Evolutionary conservation across 1,140 invertebrate species (phyloP), one percentile per base, ranked within the genome.

Genomic region (Trypoxylus dichotomus): DNA sequence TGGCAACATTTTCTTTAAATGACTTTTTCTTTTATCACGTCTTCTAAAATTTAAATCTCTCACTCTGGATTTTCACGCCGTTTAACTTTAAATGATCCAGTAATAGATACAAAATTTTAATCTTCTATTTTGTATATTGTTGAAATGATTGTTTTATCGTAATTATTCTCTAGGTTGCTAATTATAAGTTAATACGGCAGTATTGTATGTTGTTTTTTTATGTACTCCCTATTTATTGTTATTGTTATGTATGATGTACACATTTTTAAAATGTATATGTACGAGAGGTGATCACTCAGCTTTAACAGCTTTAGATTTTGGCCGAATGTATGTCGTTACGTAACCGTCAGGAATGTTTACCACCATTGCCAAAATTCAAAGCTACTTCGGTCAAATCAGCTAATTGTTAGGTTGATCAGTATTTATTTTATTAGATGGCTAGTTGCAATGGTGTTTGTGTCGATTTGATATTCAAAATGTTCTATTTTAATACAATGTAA

Each of bases 401-500:
- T 15, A 15, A 19, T 19, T 13, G 43, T 13, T 19, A n/a, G 47
- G 19, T 54, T 54, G 13, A 15, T 54, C 47, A n/a, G 43, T 47
- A 32, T 32, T 32, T 47, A 47, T 47, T 47, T 47, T 47, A 47
- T 47, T 47, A 13, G n/a, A 47, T n/a, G 15, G 47, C n/a, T n/a
- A 54, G 47, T 54, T 54, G 19, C 47, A 54, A 54, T 19, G 47
- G 60, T 68, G 60, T 68, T 27, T 10, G 11, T 24, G 21, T 68
- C 32, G 32, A 37, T 58, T 68, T 68, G 60, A 27, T 24, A 24
- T 68, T 27, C 3, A 68, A 68, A 24, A 68, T 68, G 60, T 29
- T 68, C 60, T 68, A 68, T 68, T 68, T 68, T 68, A 68, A 27
- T 68, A 68, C 27, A 29, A 29, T 68, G 60, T 68, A 68, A 68